A percentile compares a stretch with the other conserved stretches of the same genome.
Evolutionary conservation across 2,797 vertebrate species (phyloP).

Genomic region (Sebastes itinus): DNA sequence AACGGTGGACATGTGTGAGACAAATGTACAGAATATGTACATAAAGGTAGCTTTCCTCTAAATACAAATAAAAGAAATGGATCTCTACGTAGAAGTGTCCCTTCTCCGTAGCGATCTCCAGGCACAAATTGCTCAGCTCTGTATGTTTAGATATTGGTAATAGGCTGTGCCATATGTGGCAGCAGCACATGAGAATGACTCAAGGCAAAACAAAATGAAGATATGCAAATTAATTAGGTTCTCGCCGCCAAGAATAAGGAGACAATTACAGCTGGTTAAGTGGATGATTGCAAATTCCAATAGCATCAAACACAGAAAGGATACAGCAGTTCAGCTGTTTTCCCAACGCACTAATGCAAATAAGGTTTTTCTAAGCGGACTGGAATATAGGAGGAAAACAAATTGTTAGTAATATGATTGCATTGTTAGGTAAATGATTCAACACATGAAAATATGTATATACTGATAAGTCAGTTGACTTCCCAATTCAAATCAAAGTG

Average conservation of each 20-base stretch:
- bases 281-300: conserved; percentile 10
- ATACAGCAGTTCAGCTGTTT: neutral
- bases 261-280: conserved; percentile 18
- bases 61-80: neutral
- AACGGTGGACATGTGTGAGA: conserved; percentile 26
- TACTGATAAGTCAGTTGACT: neutral
- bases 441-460: neutral
- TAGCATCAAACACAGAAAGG: neutral
- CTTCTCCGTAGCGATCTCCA: neutral
- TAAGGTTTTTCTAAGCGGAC: neutral
- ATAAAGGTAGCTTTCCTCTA: neutral
- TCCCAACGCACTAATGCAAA: neutral
- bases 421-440: neutral
- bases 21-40: neutral
- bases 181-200: conserved; percentile 19
- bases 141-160: conserved; percentile 29
- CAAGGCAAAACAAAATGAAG: conserved; percentile 8
- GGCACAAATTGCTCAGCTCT: neutral
- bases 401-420: neutral
- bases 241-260: conserved; percentile 4
- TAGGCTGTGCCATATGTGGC: conserved; percentile 1
- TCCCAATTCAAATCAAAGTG: neutral
- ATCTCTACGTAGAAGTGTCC: neutral
- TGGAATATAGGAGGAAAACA: neutral
- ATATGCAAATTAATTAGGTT: conserved; percentile 22